phyloP scores from a whole-genome alignment of 2,113 vertebrate genomes.

The Trogon surrucura region DNA sequence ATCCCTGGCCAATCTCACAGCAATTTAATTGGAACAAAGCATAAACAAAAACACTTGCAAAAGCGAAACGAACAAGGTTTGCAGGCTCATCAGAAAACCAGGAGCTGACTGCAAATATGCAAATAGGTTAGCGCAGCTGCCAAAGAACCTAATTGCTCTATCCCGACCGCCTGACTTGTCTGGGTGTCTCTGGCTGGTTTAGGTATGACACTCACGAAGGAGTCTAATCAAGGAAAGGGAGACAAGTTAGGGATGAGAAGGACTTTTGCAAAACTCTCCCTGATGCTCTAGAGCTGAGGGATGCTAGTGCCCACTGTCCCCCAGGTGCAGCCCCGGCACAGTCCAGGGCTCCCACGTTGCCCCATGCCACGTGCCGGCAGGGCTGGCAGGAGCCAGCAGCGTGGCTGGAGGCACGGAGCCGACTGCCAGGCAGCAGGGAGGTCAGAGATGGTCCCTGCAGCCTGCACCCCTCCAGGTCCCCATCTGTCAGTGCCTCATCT shows the following conservation, averaged over 20 bases:
- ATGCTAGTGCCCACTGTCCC: neutral
- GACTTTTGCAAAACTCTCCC: neutral
- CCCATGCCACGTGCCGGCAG: neutral
- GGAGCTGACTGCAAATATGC: constrained; percentile 8
- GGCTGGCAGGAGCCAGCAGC: neutral
- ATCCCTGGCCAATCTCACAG: constrained; percentile 1
- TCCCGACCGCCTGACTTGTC: neutral
- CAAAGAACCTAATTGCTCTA: neutral
- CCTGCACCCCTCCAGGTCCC: neutral
- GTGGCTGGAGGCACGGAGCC: neutral
- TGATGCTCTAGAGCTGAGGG: neutral
- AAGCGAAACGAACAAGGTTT: constrained; percentile 17
- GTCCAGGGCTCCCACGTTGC: neutral
- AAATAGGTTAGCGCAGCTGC: neutral
- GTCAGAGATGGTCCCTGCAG: neutral
- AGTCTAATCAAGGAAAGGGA: neutral
- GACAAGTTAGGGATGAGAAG: neutral
- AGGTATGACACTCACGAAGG: neutral
- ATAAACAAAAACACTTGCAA: constrained; percentile 37
- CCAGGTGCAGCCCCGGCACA: neutral
- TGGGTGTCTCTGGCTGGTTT: neutral
- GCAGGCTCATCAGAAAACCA: constrained; percentile 35
- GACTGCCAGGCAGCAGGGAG: neutral
- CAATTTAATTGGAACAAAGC: constrained; percentile 33
- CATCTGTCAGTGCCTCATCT: neutral